phyloP scores from a whole-genome alignment of 2,113 vertebrate genomes.

The Dromaius novaehollandiae region DNA sequence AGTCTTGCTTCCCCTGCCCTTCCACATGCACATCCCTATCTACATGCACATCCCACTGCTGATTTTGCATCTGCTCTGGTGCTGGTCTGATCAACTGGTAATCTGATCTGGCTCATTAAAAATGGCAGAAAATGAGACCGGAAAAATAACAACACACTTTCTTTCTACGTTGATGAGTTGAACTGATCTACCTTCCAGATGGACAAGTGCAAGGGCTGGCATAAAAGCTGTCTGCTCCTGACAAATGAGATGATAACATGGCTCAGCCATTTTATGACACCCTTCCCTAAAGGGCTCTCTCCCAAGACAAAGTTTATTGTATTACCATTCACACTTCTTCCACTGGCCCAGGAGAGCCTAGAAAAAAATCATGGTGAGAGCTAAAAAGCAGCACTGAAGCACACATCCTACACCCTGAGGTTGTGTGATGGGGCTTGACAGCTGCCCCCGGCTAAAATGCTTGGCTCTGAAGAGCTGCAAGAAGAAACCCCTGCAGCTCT shows the following conservation, averaged over 20 bases:
- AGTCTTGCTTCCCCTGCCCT: background rate
- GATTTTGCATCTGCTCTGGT: background rate
- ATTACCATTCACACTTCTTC: background rate
- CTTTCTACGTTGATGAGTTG: background rate
- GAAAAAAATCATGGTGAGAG: background rate
- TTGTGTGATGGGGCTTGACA: background rate
- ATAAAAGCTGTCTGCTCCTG: background rate
- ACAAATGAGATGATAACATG: background rate
- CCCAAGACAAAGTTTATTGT: background rate
- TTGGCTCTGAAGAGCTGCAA: background rate
- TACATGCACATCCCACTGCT: background rate
- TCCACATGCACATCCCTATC: background rate
- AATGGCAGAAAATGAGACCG: background rate
- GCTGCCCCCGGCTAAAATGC: background rate
- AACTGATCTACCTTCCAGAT: background rate
- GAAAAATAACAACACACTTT: background rate
- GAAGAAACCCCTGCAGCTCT: background rate
- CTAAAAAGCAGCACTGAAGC: background rate
- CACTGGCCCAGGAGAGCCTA: background rate
- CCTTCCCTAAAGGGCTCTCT: background rate
- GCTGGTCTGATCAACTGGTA: background rate
- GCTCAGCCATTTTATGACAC: background rate
- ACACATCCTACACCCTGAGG: rapidly evolving
- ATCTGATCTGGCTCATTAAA: background rate
- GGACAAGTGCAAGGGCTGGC: rapidly evolving